Evolutionary conservation across 2,888 invertebrate genomes (phyloP).

Genomic region (Aradus depressus): DNA sequence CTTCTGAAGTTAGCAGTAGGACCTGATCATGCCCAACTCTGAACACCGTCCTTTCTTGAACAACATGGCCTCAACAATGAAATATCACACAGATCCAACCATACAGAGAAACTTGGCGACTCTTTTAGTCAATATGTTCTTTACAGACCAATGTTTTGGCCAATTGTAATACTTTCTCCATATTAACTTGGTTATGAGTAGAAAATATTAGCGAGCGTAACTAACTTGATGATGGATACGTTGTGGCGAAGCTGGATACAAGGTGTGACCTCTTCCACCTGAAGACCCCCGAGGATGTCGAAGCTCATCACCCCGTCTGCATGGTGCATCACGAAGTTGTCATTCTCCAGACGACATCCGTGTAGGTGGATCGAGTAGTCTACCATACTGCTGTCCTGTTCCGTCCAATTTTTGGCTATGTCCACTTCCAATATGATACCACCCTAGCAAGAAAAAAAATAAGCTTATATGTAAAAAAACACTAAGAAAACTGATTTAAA

Average conservation of each 20-base stretch:
- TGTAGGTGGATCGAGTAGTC: conserved; percentile 70
- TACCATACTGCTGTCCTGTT: conserved; percentile 62
- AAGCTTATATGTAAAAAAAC: background rate
- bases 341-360: conserved; percentile 61
- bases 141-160: no score
- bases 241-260: conserved; percentile 59
- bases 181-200: no score
- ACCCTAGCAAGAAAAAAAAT: conserved; percentile 41
- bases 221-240: conserved; percentile 56
- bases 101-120: no score
- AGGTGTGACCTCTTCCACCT: conserved; percentile 71
- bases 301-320: conserved; percentile 64
- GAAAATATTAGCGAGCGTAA: no score
- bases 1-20: no score
- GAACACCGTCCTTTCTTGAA: no score
- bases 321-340: conserved; percentile 56
- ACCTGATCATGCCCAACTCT: no score
- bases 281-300: conserved; percentile 52
- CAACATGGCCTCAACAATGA: no score
- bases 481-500: background rate
- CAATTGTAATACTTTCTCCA: no score
- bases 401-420: conserved; percentile 92
- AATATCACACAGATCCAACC: no score
- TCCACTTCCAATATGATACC: conserved; percentile 75
- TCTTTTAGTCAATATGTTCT: no score